phyloP scores from a whole-genome alignment of 2,113 vertebrate species.

The Psettodes erumei region DNA sequence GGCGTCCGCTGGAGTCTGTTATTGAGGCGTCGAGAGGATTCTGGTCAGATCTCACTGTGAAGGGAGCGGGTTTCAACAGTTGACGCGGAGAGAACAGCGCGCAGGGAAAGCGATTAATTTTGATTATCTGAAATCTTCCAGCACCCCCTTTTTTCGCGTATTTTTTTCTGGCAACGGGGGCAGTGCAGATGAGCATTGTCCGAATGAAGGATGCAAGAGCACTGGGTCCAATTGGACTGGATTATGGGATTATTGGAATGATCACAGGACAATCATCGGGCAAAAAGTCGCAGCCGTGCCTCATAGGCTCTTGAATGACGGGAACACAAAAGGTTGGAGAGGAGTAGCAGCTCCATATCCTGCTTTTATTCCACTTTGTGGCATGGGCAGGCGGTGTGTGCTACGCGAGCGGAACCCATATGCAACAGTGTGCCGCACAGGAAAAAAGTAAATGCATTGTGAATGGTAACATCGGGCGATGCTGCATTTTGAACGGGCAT shows the following conservation, averaged over 20 bases:
- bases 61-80: slow-evolving; percentile 79
- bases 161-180: slow-evolving; percentile 27
- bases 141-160: slow-evolving; percentile 28
- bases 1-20: slow-evolving; percentile 84
- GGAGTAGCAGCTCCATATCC: slow-evolving; percentile 58
- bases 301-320: slow-evolving; percentile 77
- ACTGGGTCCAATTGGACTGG: slow-evolving; percentile 77
- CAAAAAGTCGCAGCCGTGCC: slow-evolving; percentile 75
- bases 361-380: slow-evolving; percentile 71
- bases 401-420: slow-evolving; percentile 60
- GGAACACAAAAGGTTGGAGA: slow-evolving; percentile 71
- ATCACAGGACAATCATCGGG: slow-evolving; percentile 79
- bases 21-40: slow-evolving; percentile 82
- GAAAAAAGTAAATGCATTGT: slow-evolving; percentile 76
- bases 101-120: slow-evolving; percentile 76
- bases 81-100: slow-evolving; percentile 80
- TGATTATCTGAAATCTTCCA: slow-evolving; percentile 75
- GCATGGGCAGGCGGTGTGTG: slow-evolving; percentile 51
- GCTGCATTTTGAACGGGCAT: slow-evolving; percentile 78
- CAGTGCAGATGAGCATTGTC: slow-evolving; percentile 62
- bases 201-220: slow-evolving; percentile 74
- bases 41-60: slow-evolving; percentile 84
- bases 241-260: slow-evolving; percentile 82
- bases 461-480: slow-evolving; percentile 74
- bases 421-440: slow-evolving; percentile 84